Percentiles rank a stretch among this genome's conserved stretches.
These are phyloP conservation scores for Hipposideros larvatus DNA, from an alignment of 2,797 vertebrate genomes.

Conservation along the genomic window DNA sequence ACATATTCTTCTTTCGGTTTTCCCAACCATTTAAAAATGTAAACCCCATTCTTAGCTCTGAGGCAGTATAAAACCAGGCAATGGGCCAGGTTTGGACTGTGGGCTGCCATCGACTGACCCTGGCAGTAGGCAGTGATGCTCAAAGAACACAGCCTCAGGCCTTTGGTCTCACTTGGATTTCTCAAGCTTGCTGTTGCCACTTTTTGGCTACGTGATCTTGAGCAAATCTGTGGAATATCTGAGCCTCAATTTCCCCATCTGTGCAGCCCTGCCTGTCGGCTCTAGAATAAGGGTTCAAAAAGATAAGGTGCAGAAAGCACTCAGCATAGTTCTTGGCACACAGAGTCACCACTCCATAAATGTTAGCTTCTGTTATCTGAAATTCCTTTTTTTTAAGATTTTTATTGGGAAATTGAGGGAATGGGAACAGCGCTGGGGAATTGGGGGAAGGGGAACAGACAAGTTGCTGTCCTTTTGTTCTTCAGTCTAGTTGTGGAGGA, in stretches of 20 bases:
- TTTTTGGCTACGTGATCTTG: background rate
- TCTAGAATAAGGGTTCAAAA: slow-evolving; percentile 37
- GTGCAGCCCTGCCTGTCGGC: background rate
- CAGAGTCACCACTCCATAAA: background rate
- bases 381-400: background rate
- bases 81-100: background rate
- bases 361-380: background rate
- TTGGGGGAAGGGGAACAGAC: too few species aligned
- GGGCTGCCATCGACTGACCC: background rate
- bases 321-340: background rate
- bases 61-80: background rate
- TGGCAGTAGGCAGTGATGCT: background rate
- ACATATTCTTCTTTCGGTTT: slow-evolving; percentile 19
- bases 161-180: background rate
- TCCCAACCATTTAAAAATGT: background rate
- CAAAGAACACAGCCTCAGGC: background rate
- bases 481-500: too few species aligned
- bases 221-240: slow-evolving; percentile 26
- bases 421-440: too few species aligned
- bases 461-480: too few species aligned
- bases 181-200: slow-evolving; percentile 3
- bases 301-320: background rate
- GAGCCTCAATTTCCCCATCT: background rate
- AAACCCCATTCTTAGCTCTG: background rate
- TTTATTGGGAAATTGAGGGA: too few species aligned